Base-by-base conservation (phyloP, 2,888 invertebrate species). In the Hyppa rectilinea region DNA sequence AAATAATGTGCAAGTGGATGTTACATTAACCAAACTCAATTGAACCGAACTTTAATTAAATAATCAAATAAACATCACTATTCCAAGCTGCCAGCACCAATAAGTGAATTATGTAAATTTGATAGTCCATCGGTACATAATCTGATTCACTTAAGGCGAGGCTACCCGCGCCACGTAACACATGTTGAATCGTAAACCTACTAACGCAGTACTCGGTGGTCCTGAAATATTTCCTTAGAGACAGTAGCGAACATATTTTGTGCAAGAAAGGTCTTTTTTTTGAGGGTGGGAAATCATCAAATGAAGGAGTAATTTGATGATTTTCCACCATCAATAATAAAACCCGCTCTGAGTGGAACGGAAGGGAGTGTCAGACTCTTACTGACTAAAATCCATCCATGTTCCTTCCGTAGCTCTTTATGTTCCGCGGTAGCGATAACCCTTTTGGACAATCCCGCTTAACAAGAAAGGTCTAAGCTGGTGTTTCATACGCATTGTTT, bases 31-130 rank as follows among this genome's bases (percentile, higher is more conserved):
- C 20, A 26, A 45, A 36, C 12, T 43, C 36, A 63, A 45, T 56
- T 17, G 12, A 73, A 60, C 40, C 2, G 34, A 34, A 60, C 17
- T 26, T 40, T 59, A 62, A 59, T 59, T n/a, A 53, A 52, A 64
- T 59, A 47, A 62, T 68, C 50, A 43, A 74, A 78, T 68, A 45
- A 71, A 76, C 63, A 61, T 67, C 55, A 68, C 23, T 68, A 59
- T 43, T n/a, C 29, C 43, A n/a, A 70, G 38, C 67, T 59, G 68
- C 62, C 64, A 71, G 31, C 70, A 75, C 53, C 85, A 78, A 82
- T 85, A 78, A 83, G 72, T 67, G 45, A 80, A 73, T 82, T 81
- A 85, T 85, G 83, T 63, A 72, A 80, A 85, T 78, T 62, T 53
- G 23, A 65, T 75, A 74, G 80, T 40, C 82, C 78, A 75, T 62